phyloP scores from a whole-genome alignment of 2,797 vertebrate species.

The Micromesistius poutassou region DNA sequence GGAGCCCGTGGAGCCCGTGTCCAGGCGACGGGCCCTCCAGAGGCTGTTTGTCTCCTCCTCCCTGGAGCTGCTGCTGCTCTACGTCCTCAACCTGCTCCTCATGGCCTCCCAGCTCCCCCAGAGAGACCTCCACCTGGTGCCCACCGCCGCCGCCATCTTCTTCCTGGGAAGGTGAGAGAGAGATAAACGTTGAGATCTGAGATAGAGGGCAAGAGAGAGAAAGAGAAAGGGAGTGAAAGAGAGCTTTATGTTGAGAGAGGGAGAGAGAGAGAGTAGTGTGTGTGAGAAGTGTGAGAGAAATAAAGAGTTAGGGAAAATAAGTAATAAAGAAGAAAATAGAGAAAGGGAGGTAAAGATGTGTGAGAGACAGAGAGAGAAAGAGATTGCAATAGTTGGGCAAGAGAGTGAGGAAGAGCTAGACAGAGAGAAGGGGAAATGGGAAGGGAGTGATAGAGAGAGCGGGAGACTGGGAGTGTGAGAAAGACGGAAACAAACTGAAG shows the following conservation, averaged over 20 bases:
- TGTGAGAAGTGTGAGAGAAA: not conserved
- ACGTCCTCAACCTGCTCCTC: conserved; percentile 70
- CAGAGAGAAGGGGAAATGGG: not conserved
- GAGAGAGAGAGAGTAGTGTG: not conserved
- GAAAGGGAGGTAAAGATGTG: too few species aligned
- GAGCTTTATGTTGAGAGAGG: not conserved
- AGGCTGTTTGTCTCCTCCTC: conserved; percentile 68
- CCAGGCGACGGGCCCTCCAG: conserved; percentile 53
- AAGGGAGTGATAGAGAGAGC: not conserved
- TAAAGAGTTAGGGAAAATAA: too few species aligned
- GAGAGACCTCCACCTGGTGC: conserved; percentile 70
- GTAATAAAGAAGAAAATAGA: too few species aligned
- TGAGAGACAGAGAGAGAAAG: conserved; percentile 1
- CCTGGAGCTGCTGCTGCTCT: conserved; percentile 67
- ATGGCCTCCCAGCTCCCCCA: conserved; percentile 67
- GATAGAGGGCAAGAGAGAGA: not conserved
- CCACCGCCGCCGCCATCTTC: conserved; percentile 68
- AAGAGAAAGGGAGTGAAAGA: too few species aligned
- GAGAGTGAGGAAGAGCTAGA: not conserved
- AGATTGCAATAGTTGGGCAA: conserved; percentile 19
- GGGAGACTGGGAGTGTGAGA: not conserved
- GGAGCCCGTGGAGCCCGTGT: conserved; percentile 39
- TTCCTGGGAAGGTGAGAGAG: conserved; percentile 69
- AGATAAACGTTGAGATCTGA: too few species aligned
- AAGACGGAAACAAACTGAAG: not conserved